A percentile compares a stretch with the other conserved stretches of the same genome.
Evolutionary conservation across 2,113 vertebrate genomes (phyloP).

Genomic region (Odocoileus virginianus): DNA sequence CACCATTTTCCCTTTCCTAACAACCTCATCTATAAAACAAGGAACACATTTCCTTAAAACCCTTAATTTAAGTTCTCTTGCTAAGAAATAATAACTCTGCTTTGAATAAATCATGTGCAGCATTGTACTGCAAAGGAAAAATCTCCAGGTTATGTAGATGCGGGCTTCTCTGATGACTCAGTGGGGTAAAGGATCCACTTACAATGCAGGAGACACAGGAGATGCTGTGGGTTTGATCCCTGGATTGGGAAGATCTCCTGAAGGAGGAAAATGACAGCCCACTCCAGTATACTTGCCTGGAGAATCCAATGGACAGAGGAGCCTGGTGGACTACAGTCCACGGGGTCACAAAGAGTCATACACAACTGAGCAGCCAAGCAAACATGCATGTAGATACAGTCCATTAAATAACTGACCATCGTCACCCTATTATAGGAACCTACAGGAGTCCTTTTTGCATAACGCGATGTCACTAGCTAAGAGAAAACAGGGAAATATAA

Average conservation of each 20-base stretch:
- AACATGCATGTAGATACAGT: not conserved
- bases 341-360: not conserved
- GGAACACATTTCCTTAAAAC: conserved; percentile 32
- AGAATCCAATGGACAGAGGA: not conserved
- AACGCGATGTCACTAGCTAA: not conserved
- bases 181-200: not conserved
- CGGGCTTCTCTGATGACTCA: not conserved
- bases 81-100: conserved; percentile 45
- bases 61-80: conserved; percentile 51
- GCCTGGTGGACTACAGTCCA: not conserved
- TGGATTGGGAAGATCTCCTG: not conserved
- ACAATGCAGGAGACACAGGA: not conserved
- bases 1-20: not conserved
- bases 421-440: not conserved
- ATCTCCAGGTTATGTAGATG: conserved; percentile 40
- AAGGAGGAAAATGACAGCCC: not conserved
- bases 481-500: not conserved
- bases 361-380: not conserved
- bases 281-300: not conserved
- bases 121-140: conserved; percentile 33
- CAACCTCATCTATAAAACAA: not conserved
- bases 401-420: conserved; percentile 52
- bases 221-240: not conserved
- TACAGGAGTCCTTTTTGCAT: not conserved
- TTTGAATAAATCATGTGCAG: conserved; percentile 51